A percentile compares a stretch with the other conserved stretches of the same genome.
These are phyloP conservation scores for Electrophaes corylata DNA, from an alignment of 2,888 invertebrate genomes.

Conservation along the genomic window DNA sequence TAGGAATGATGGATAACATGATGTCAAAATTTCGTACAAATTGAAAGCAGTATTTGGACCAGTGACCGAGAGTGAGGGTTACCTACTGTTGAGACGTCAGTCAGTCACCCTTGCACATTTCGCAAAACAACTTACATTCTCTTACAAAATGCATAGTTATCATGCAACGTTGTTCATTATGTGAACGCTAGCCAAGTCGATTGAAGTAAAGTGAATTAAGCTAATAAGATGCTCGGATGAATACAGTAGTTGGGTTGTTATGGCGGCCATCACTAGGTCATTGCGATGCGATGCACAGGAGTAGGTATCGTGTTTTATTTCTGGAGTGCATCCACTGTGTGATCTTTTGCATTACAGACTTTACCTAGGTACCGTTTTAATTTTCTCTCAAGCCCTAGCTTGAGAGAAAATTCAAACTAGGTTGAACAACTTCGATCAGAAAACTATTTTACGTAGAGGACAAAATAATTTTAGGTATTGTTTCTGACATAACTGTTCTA, in stretches of 20 bases:
- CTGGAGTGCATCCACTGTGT: constrained; percentile 47
- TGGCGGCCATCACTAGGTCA: constrained; percentile 56
- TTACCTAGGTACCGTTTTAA: not conserved
- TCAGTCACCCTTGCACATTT: constrained; percentile 14
- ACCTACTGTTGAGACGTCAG: constrained; percentile 1
- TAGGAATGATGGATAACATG: not conserved
- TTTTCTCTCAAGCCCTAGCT: no score
- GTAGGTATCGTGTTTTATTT: constrained; percentile 51
- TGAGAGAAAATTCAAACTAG: no score
- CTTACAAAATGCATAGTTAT: constrained; percentile 14
- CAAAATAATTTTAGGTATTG: not conserved
- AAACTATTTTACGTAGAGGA: no score
- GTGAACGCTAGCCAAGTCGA: constrained; percentile 32
- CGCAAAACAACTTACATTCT: constrained; percentile 7
- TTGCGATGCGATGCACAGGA: constrained; percentile 48
- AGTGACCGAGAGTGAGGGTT: constrained; percentile 14
- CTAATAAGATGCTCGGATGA: constrained; percentile 52
- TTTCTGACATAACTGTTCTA: not conserved
- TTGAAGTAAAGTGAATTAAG: constrained; percentile 52
- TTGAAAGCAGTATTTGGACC: constrained; percentile 2
- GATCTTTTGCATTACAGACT: no score
- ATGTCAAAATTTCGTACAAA: not conserved
- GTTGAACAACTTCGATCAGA: no score
- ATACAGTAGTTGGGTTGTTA: constrained; percentile 47
- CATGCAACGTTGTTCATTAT: constrained; percentile 28